phyloP scores from a whole-genome alignment of 2,888 invertebrate species.

The Philereme transversata region DNA sequence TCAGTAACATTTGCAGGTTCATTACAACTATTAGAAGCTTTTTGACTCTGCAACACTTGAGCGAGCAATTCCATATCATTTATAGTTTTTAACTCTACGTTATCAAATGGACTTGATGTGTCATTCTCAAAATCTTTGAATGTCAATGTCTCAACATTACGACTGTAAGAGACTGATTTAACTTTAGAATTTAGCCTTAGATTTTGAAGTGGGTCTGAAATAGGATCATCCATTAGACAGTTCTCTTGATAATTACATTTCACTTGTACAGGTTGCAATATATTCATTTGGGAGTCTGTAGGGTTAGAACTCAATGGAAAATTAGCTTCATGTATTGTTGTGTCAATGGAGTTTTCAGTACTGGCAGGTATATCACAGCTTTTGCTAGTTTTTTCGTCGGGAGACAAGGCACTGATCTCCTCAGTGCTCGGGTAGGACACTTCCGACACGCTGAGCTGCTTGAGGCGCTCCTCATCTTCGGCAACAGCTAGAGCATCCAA shows the following conservation, averaged over 20 bases:
- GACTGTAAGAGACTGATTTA: constrained; percentile 59
- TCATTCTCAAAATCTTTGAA: constrained; percentile 95
- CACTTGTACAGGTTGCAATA: constrained; percentile 76
- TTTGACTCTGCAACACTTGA: constrained; percentile 86
- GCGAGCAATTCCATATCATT: constrained; percentile 96
- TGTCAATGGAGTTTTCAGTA: constrained; percentile 52
- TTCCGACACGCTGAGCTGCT: constrained; percentile 82
- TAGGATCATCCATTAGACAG: constrained; percentile 73
- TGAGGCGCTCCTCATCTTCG: constrained; percentile 79
- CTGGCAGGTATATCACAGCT: constrained; percentile 61
- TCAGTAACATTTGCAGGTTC: constrained; percentile 53
- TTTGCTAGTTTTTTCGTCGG: constrained; percentile 74
- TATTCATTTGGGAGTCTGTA: constrained; percentile 62
- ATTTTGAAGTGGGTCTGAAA: constrained; percentile 66
- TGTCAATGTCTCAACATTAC: constrained; percentile 73
- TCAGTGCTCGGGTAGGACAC: constrained; percentile 85
- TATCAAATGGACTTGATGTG: constrained; percentile 96
- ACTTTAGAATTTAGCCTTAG: constrained; percentile 66
- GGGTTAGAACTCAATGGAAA: constrained; percentile 50
- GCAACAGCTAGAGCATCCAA: constrained; percentile 79
- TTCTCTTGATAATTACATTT: constrained; percentile 62
- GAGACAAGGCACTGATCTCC: constrained; percentile 82
- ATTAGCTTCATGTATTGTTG: constrained; percentile 44
- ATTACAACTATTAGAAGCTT: constrained; percentile 57
- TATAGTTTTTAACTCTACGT: constrained; percentile 95